Evolutionary conservation across 2,113 vertebrate species (phyloP), one percentile per base, ranked within the genome.

Genomic region (Larimichthys crocea): DNA sequence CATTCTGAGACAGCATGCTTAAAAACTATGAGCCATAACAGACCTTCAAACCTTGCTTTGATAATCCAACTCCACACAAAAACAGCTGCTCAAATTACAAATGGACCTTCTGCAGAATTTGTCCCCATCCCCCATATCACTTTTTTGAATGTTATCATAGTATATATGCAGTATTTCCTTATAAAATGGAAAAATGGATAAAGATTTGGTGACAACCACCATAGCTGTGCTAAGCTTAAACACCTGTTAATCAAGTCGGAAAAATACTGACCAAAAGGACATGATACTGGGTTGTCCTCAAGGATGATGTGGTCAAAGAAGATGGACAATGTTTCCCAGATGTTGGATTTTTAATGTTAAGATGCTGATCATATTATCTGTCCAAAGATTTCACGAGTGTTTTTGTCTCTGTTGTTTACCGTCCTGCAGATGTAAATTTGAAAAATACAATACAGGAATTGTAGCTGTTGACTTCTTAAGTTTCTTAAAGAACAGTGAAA

Each of bases 21-120:
- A 59, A 68, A 82, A 83, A 83, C 70, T 46, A 22, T 70, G 73
- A 79, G 67, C 65, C 60, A 74, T 64, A 79, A 71, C 65, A 81
- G 66, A 35, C 35, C 35, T 35, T 56, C 67, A 69, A 57, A 76
- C 3, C 1, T 40, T 20, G 22, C 65, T 52, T 44, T 26, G 60
- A 66, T 35, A 52, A 77, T 77, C 20, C 8, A 55, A 29, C 22
- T 61, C 52, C 22, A 62, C 59, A 57, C 14, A 2, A 60, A 80
- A 48, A 66, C 60, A 31, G 10, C 49, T 48, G 7, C 26, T 16
- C 2, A 55, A 59, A 40, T 31, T 42, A 49, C 67, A 60, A 44
- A 52, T 26, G n/a, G 20, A 63, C 48, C 6, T 4, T 9, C 26
- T 5, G 3, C 12, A 71, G 17, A 40, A 56, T 20, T 40, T 50